phyloP scores from a whole-genome alignment of 2,113 vertebrate species.

The Podarcis cretensis region DNA sequence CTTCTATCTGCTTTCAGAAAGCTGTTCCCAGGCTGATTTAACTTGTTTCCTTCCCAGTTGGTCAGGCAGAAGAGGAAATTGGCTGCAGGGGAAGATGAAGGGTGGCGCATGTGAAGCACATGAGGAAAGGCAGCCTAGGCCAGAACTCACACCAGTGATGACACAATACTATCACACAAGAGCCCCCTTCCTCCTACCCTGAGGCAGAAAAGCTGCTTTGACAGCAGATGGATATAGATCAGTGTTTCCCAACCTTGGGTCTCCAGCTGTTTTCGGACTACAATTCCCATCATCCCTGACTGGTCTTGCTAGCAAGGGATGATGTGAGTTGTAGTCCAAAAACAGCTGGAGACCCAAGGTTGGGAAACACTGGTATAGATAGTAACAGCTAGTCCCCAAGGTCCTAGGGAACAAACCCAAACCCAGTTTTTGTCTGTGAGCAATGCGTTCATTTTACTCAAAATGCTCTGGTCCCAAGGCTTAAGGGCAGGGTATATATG shows the following conservation, averaged over 20 bases:
- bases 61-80: background rate
- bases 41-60: background rate
- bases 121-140: background rate
- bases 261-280: too few species aligned
- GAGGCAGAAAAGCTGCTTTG: background rate
- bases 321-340: too few species aligned
- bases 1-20: background rate
- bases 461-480: too few species aligned
- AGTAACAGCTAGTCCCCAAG: background rate
- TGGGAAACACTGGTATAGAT: background rate
- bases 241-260: too few species aligned
- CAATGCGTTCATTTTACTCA: too few species aligned
- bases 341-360: too few species aligned
- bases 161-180: background rate
- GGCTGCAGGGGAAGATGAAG: constrained; percentile 10
- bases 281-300: too few species aligned
- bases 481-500: too few species aligned
- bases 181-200: background rate
- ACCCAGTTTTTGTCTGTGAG: too few species aligned
- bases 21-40: background rate
- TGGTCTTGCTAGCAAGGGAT: too few species aligned
- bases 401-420: background rate
- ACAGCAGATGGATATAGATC: background rate
- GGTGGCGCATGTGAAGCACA: background rate
- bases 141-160: background rate